Evolutionary conservation across 2,797 vertebrate species (phyloP), one percentile per base, ranked within the genome.

Genomic region (Peromyscus melanophrys): DNA sequence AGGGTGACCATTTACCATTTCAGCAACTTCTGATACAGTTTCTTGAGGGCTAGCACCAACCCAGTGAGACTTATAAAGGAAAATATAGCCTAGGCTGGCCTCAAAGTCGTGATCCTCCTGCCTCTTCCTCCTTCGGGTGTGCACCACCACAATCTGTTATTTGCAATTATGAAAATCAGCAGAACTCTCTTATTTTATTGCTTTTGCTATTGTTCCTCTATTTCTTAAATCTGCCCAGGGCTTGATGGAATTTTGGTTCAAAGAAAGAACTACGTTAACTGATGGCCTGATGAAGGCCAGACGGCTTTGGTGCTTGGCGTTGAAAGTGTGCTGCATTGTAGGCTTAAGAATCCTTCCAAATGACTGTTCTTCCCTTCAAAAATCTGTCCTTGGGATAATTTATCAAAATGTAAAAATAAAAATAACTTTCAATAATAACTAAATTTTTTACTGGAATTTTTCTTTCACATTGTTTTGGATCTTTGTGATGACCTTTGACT

Each of bases 401-500:
- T 46, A 81, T 63, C 69, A 91, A 85, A 85, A 59, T 81, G 23
- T 34, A 73, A 76, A 76, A 29, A 61, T 90, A 9, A 63, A 57
- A 90, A 90, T 80, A 69, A 46, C 6, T 55, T 77, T 92, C 40
- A 29, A 10, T n/a, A 85, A 3, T 80, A 90, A 19, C 4, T 89
- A 34, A 23, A 34, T 57, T 71, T 71, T 94, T 93, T 77, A 37
- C 76, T 43, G 67, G 2, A 91, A 83, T 83, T 12, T 4, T 89
- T 85, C 34, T 86, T 89, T 57, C 12, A 73, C 27, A 40, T 4
- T 75, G 83, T 61, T 89, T n/a, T 55, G 25, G 17, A 49, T 80
- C 67, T 92, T 94, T 86, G 46, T 94, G 81, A 29, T n/a, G 4
- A 77, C 10, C 75, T 67, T 11, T 69, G 23, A 93, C 43, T 84